Conservation (phyloP, 2,797 vertebrate species). For the Enteromius thamalakanensis region DNA sequence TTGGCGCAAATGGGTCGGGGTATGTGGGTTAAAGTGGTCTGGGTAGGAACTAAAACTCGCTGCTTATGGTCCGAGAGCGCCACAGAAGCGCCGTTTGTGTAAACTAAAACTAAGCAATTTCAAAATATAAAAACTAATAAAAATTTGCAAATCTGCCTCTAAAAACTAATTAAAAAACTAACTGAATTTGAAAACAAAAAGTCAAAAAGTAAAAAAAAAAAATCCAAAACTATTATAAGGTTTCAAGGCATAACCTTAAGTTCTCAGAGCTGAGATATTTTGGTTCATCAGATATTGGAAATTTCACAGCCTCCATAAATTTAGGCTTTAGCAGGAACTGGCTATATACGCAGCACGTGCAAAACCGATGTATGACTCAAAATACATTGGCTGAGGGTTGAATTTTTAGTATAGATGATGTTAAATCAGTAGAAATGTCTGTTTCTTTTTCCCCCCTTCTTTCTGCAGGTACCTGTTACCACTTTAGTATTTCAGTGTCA, state of each 20-base stretch:
- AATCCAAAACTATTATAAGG: background rate
- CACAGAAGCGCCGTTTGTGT: too few relatives aligned
- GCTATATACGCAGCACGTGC: background rate
- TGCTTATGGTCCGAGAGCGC: too few relatives aligned
- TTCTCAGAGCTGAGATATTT: conserved; percentile 15
- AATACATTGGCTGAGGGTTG: background rate
- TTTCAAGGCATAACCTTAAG: background rate
- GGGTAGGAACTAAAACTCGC: too few relatives aligned
- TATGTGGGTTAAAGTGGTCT: too few relatives aligned
- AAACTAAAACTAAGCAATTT: too few relatives aligned
- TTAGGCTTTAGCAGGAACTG: background rate
- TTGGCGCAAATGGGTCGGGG: too few relatives aligned
- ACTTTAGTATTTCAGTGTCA: background rate
- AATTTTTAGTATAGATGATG: background rate
- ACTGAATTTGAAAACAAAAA: too few relatives aligned
- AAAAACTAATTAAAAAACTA: too few relatives aligned
- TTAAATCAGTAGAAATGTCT: background rate
- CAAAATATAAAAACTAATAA: too few relatives aligned
- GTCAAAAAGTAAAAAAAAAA: too few relatives aligned
- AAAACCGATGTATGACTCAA: background rate
- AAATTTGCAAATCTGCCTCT: too few relatives aligned
- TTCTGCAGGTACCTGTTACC: background rate
- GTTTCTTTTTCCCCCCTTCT: background rate
- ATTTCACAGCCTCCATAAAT: conserved; percentile 20
- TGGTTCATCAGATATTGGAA: background rate